These are phyloP conservation scores for Urophycis tenuis DNA, from an alignment of 2,797 vertebrate genomes.

Conservation along the genomic window DNA sequence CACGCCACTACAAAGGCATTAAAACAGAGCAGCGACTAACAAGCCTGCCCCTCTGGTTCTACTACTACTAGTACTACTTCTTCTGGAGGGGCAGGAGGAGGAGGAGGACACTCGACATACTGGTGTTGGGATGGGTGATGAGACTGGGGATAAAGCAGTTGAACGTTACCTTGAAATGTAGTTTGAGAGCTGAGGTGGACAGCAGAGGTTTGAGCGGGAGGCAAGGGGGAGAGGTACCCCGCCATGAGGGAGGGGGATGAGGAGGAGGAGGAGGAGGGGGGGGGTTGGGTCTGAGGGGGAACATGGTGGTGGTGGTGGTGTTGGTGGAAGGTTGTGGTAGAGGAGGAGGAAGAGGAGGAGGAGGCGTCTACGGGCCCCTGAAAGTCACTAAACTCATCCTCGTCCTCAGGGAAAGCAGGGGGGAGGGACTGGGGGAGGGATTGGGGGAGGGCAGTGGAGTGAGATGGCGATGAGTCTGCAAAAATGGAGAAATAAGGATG, in stretches of 20 bases:
- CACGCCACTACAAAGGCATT: background rate
- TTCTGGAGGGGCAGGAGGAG: background rate
- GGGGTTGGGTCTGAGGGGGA: constrained; percentile 42
- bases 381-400: constrained; percentile 97
- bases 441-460: constrained; percentile 81
- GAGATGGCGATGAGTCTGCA: constrained; percentile 94
- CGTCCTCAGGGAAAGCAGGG: constrained; percentile 78
- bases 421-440: constrained; percentile 59
- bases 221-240: constrained; percentile 52
- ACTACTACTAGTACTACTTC: background rate
- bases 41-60: background rate
- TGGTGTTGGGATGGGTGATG: constrained; percentile 4
- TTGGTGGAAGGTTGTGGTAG: constrained; percentile 26
- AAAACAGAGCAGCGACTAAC: background rate
- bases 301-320: constrained; percentile 43
- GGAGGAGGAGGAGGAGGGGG: constrained; percentile 34
- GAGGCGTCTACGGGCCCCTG: constrained; percentile 79
- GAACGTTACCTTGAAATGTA: constrained; percentile 76
- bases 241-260: constrained; percentile 23
- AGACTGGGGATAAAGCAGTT: constrained; percentile 41
- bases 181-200: constrained; percentile 81
- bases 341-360: constrained; percentile 54
- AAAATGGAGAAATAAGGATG: constrained; percentile 81
- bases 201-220: constrained; percentile 75
- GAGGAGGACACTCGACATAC: background rate